Conservation (phyloP, 2,113 vertebrate genomes). For the Acanthisitta chloris region DNA sequence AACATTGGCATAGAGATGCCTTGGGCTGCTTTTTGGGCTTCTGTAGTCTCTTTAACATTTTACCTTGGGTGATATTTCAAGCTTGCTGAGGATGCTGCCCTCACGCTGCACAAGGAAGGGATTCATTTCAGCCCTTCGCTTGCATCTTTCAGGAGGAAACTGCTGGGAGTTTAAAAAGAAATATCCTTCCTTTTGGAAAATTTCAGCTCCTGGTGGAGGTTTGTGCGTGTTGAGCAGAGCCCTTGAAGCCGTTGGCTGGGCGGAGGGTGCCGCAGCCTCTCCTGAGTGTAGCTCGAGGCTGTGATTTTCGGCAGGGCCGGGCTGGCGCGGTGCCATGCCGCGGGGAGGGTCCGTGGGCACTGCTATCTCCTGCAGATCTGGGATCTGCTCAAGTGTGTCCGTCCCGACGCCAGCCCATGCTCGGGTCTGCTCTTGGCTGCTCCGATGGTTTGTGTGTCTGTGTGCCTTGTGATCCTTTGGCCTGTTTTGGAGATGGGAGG, state of each 20-base stretch:
- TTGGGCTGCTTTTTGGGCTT: not conserved
- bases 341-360: not conserved
- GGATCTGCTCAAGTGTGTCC: not conserved
- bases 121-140: not conserved
- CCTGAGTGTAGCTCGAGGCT: not conserved
- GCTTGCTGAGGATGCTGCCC: conserved; percentile 14
- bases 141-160: conserved; percentile 2
- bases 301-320: not conserved
- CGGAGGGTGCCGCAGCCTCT: not conserved
- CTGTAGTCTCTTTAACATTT: not conserved
- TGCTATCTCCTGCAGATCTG: not conserved
- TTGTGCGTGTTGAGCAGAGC: not conserved
- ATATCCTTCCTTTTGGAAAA: not conserved
- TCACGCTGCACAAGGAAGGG: not conserved
- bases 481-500: rapidly evolving
- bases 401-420: not conserved
- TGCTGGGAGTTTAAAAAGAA: conserved; percentile 6
- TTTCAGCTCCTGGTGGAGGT: not conserved
- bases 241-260: not conserved
- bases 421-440: not conserved
- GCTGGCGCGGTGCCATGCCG: not conserved
- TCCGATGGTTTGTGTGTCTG: not conserved
- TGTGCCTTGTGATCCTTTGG: not conserved
- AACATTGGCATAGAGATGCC: not conserved
- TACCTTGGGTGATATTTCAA: not conserved